Evolutionary conservation across 2,888 invertebrate genomes (phyloP).

Genomic region (Drosophila mercatorum): DNA sequence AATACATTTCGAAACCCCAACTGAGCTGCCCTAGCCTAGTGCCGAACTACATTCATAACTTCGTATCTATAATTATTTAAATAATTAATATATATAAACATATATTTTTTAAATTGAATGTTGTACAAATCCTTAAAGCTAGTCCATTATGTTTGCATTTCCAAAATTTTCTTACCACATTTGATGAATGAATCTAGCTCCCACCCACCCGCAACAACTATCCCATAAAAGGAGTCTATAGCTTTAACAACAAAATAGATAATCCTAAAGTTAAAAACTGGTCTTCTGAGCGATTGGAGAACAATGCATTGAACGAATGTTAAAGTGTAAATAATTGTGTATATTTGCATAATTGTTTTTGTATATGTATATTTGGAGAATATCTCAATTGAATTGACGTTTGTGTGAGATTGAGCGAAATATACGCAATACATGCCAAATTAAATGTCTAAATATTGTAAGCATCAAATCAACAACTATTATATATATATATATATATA

Average conservation of each 20-base stretch:
- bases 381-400: conserved; percentile 55
- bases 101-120: conserved; percentile 2
- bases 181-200: conserved; percentile 12
- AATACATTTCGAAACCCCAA: conserved; percentile 26
- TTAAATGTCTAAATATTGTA: conserved; percentile 72
- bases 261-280: conserved; percentile 17
- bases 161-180: conserved; percentile 22
- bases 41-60: conserved; percentile 49
- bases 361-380: conserved; percentile 38
- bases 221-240: conserved; percentile 31
- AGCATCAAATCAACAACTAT: conserved; percentile 64
- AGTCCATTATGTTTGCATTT: conserved; percentile 40
- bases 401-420: conserved; percentile 50
- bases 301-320: conserved; percentile 22
- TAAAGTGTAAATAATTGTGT: conserved; percentile 51
- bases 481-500: conserved; percentile 37
- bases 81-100: not conserved
- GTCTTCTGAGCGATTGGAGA: conserved; percentile 38
- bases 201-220: conserved; percentile 30
- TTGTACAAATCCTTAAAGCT: conserved; percentile 28
- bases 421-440: conserved; percentile 78
- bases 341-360: conserved; percentile 53
- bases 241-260: conserved; percentile 34
- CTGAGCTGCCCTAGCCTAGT: conserved; percentile 59
- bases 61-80: conserved; percentile 23